phyloP scores from a whole-genome alignment of 2,888 invertebrate genomes.

The Nebria salina region DNA sequence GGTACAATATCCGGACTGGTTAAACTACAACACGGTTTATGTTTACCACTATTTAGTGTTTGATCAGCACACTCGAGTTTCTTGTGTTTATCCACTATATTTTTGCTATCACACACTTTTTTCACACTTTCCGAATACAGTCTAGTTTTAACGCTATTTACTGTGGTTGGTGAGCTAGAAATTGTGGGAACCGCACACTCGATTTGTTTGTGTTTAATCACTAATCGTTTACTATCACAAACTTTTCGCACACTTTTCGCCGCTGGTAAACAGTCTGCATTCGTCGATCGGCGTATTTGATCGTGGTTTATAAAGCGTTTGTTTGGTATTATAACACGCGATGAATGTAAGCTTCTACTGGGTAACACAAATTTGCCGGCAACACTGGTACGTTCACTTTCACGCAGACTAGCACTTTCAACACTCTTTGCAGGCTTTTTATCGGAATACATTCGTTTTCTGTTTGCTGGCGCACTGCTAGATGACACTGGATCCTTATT shows the following conservation, averaged over 20 bases:
- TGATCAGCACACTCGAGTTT: too few relatives aligned
- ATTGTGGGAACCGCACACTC: too few relatives aligned
- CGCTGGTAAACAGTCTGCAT: slow-evolving; percentile 55
- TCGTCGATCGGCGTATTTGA: slow-evolving; percentile 25
- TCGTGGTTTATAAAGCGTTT: slow-evolving; percentile 81
- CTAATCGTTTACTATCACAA: slow-evolving; percentile 8
- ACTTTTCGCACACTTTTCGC: slow-evolving; percentile 31
- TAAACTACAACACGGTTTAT: too few relatives aligned
- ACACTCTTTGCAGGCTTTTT: neutral
- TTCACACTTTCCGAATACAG: too few relatives aligned
- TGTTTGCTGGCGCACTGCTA: slow-evolving; percentile 44
- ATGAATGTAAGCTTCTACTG: slow-evolving; percentile 83
- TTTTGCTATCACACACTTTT: too few relatives aligned
- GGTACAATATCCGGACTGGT: too few relatives aligned
- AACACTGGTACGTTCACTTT: slow-evolving; percentile 54
- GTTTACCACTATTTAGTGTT: neutral
- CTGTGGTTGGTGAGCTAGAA: too few relatives aligned
- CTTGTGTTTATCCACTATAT: too few relatives aligned
- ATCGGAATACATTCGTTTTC: slow-evolving; percentile 30
- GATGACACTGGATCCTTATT: slow-evolving; percentile 45
- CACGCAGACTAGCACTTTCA: slow-evolving; percentile 6
- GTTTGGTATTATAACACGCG: slow-evolving; percentile 87
- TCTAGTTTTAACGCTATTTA: too few relatives aligned
- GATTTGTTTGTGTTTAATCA: too few relatives aligned
- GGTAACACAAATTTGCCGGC: slow-evolving; percentile 79